Base-by-base conservation (phyloP, 1,140 invertebrate genomes). In the Elymnias hypermnestra region DNA sequence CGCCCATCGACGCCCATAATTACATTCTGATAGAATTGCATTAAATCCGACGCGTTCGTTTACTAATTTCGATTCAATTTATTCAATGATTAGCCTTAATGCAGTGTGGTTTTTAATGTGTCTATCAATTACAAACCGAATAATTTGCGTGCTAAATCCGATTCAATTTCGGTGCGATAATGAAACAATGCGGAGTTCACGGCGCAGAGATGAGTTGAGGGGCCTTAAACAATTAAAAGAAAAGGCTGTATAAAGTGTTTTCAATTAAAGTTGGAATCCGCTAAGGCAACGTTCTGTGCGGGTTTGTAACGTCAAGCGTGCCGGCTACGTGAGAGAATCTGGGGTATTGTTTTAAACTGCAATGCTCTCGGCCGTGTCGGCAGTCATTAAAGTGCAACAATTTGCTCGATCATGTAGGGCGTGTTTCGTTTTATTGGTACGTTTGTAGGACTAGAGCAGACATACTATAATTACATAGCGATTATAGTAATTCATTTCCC, bases 11-110 rank as follows among this genome's bases (percentile, higher is more conserved):
- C 55, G 58, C 72, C 72, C 73, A 68, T 84, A 84, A 84, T 82
- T 84, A 79, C 70, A 74, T 78, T 78, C 64, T 71, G 69, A 79
- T 77, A 67, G 63, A 78, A 73, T 77, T 77, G 70, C 68, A 72
- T 81, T 81, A 74, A 81, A 77, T 75, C 69, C 61, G 67, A 47
- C 61, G 53, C 53, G 60, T 58, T 53, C 68, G 53, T 66, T 58
- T 62, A 75, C 69, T 68, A 76, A 79, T 76, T 79, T 76, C 67
- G 70, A 76, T 76, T 68, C 64, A 71, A 81, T 79, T 71, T 77
- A 78, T 76, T 67, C 59, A 63, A 72, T 81, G 61, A 83, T 81
- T 79, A 77, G 70, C 68, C 72, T 54, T 67, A 68, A 71, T 71
- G 56, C 49, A 45, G 38, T 62, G 53, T 42, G 26, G 59, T 44